phyloP scores from a whole-genome alignment of 2,888 invertebrate species.

The Barypeithes pellucidus region DNA sequence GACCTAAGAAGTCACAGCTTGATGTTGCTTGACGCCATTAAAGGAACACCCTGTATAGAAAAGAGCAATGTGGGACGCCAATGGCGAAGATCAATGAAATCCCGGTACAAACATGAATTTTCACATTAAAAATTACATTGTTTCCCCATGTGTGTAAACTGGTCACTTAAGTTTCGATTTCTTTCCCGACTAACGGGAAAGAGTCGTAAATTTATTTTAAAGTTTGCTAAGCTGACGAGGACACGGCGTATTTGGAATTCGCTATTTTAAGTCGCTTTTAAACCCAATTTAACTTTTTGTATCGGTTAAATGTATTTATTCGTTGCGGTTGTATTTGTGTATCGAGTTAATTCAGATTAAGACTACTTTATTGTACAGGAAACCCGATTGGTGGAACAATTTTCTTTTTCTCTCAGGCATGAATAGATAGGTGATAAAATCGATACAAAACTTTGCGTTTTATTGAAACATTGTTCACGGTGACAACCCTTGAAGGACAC shows the following conservation, averaged over 20 bases:
- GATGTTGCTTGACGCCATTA: too few relatives aligned
- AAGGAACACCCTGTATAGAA: too few relatives aligned
- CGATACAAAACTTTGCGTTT: too few relatives aligned
- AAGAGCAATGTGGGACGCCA: neutral
- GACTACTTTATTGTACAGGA: neutral
- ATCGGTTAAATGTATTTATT: conserved; percentile 4
- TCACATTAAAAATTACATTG: conserved; percentile 23
- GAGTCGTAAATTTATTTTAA: conserved; percentile 13
- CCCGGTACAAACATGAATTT: conserved; percentile 16
- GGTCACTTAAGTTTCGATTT: conserved; percentile 15
- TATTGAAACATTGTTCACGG: too few relatives aligned
- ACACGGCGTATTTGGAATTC: neutral
- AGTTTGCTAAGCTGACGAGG: conserved; percentile 5
- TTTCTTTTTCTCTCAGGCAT: too few relatives aligned
- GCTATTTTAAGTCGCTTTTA: conserved; percentile 2
- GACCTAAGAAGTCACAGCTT: too few relatives aligned
- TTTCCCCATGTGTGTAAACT: conserved; percentile 20
- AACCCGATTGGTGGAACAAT: too few relatives aligned
- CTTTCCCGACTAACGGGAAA: conserved; percentile 28
- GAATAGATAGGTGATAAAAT: too few relatives aligned
- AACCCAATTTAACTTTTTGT: neutral
- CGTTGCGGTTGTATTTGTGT: neutral
- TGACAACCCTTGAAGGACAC: too few relatives aligned
- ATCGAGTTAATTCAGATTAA: neutral
- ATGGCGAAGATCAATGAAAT: conserved; percentile 27